Evolutionary conservation across 1,140 invertebrate genomes (phyloP).

Genomic region (Drosophila murphyi): DNA sequence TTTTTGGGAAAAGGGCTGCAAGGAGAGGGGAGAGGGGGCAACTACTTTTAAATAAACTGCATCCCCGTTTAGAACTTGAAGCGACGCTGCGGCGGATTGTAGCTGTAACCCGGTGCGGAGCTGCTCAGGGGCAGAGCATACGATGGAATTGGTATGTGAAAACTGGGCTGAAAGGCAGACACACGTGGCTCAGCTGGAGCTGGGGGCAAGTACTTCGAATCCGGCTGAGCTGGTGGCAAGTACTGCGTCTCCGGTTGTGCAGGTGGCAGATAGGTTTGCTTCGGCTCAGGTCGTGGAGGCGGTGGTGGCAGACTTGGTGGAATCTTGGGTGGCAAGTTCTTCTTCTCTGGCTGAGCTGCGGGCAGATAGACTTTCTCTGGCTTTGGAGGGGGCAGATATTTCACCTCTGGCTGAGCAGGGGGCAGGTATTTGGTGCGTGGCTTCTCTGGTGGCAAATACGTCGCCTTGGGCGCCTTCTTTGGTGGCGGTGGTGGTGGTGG

Average conservation of each 20-base stretch:
- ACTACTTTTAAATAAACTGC: slow-evolving; percentile 16
- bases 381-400: slow-evolving; percentile 42
- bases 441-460: slow-evolving; percentile 46
- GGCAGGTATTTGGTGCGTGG: slow-evolving; percentile 47
- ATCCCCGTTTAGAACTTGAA: slow-evolving; percentile 52
- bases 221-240: slow-evolving; percentile 38
- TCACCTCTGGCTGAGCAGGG: slow-evolving; percentile 30
- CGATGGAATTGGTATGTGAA: slow-evolving; percentile 68
- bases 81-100: slow-evolving; percentile 59
- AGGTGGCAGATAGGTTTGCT: slow-evolving; percentile 23
- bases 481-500: slow-evolving; percentile 62
- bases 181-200: slow-evolving; percentile 23
- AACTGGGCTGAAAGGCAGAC: slow-evolving; percentile 27
- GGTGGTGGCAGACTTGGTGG: slow-evolving; percentile 32
- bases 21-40: neutral
- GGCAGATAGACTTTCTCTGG: slow-evolving; percentile 36
- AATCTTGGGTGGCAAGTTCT: slow-evolving; percentile 44
- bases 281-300: slow-evolving; percentile 24
- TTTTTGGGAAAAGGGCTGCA: neutral
- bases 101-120: slow-evolving; percentile 51
- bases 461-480: slow-evolving; percentile 31
- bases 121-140: slow-evolving; percentile 60
- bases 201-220: slow-evolving; percentile 41
- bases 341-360: slow-evolving; percentile 24
- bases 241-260: slow-evolving; percentile 19